Conservation (phyloP, 2,113 vertebrate species). For the Ceyx melanurus region DNA sequence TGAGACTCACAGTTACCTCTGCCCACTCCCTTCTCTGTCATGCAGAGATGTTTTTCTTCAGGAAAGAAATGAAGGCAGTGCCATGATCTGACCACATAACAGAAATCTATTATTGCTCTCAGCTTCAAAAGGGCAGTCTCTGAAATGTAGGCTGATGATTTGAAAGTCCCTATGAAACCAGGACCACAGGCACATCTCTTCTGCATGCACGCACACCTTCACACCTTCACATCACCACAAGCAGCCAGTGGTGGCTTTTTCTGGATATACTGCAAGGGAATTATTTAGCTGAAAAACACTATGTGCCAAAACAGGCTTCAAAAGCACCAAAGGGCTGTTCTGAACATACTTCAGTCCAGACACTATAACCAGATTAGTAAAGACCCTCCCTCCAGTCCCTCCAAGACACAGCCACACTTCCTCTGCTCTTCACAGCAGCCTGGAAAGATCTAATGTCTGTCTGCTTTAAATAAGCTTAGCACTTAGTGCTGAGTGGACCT, state of each 20-base stretch:
- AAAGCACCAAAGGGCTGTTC: neutral
- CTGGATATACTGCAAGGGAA: neutral
- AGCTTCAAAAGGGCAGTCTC: neutral
- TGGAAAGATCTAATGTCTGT: neutral
- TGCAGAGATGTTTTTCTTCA: neutral
- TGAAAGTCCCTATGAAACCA: neutral
- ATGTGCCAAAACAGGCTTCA: neutral
- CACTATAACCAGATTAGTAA: neutral
- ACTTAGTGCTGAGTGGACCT: neutral
- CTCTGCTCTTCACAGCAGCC: neutral
- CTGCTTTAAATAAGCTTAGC: neutral
- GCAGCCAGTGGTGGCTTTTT: neutral
- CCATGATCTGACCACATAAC: neutral
- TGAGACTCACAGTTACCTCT: neutral
- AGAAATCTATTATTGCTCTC: neutral
- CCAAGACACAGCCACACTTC: neutral
- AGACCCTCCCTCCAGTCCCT: neutral
- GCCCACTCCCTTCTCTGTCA: neutral
- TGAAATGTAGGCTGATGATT: neutral
- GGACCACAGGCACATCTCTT: neutral
- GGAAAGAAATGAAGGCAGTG: neutral
- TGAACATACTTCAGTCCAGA: neutral
- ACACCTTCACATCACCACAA: neutral
- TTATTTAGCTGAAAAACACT: neutral
- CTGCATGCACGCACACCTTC: fast-evolving